Evolutionary conservation across 2,888 invertebrate species (phyloP), one percentile per base, ranked within the genome.

Genomic region (Monopis laevigella): DNA sequence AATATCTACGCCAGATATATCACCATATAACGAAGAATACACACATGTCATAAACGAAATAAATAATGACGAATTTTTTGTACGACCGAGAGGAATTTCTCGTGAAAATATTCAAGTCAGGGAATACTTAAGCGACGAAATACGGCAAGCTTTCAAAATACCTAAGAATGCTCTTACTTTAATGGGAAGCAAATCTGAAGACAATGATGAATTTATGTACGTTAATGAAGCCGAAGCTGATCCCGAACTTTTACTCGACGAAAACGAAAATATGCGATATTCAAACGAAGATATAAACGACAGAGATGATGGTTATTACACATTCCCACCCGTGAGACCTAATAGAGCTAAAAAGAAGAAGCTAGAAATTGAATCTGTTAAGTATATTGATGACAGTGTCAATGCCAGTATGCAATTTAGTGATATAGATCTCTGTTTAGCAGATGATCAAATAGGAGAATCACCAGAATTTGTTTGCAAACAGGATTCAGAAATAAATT

Each of bases 1-100:
- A 45, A 51, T 55, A 45, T 71, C 69, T 4, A 58, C 59, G 43
- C 58, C 67, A n/a, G 59, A 71, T 41, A 61, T 65, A 47, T 67
- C 72, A 60, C 70, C 68, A 54, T 62, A 65, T 54, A 72, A 70
- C 53, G 66, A 69, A 67, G 74, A 80, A 65, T 72, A 69, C 61
- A 74, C 69, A 53, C 77, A 66, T 62, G 88, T 91, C 2, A 84
- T 93, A 55, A 93, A 93, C 71, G 92, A 93, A 75, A 90, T 93
- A 49, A 88, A 92, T 59, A 90, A 91, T 30, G 93, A 93, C 65
- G 92, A 93, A 73, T 93, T 93, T 77, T 92, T 92, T 63, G 80
- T 93, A 46, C 84, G 92, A 51, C 89, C 89, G 65, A 88, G 90
- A 61, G 92, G 91, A 46, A 88, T 92, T 57, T 91, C 92, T 48